A percentile compares a stretch with the other conserved stretches of the same genome.
These are phyloP conservation scores for Nemapogon koenigi DNA, from an alignment of 2,888 invertebrate genomes.

Conservation along the genomic window DNA sequence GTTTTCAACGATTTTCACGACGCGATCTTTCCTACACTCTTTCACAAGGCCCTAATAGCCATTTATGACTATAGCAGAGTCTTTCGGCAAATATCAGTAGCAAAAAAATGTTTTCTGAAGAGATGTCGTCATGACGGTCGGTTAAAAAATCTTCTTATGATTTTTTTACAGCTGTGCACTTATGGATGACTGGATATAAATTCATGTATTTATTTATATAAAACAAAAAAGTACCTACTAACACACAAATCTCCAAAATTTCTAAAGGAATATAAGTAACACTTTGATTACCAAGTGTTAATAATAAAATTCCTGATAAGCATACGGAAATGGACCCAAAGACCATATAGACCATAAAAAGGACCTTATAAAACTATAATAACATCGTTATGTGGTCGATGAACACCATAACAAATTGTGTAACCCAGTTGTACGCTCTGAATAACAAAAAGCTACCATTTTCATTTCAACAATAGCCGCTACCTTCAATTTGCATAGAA, in stretches of 20 bases:
- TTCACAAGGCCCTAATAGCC: too few species aligned
- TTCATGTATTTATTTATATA: background rate
- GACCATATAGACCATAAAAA: too few species aligned
- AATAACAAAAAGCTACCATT: constrained; percentile 5
- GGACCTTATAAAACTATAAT: constrained; percentile 2
- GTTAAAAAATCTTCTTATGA: too few species aligned
- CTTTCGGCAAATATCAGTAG: too few species aligned
- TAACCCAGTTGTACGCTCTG: background rate
- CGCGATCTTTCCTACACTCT: too few species aligned
- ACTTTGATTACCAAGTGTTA: background rate
- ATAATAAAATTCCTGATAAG: background rate
- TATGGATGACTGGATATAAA: too few species aligned
- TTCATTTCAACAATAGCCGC: constrained; percentile 6
- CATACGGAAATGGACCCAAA: too few species aligned
- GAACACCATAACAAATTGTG: constrained; percentile 3
- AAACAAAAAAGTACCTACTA: background rate
- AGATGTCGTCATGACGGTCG: too few species aligned
- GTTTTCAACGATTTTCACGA: too few species aligned
- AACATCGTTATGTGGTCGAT: background rate
- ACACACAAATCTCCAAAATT: background rate
- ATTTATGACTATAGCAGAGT: too few species aligned
- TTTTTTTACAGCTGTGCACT: too few species aligned
- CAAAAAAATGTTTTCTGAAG: too few species aligned
- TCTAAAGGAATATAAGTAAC: background rate
- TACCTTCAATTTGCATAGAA: constrained; percentile 9